Evolutionary conservation across 2,797 vertebrate species (phyloP).

Genomic region (Myotis vivesi): DNA sequence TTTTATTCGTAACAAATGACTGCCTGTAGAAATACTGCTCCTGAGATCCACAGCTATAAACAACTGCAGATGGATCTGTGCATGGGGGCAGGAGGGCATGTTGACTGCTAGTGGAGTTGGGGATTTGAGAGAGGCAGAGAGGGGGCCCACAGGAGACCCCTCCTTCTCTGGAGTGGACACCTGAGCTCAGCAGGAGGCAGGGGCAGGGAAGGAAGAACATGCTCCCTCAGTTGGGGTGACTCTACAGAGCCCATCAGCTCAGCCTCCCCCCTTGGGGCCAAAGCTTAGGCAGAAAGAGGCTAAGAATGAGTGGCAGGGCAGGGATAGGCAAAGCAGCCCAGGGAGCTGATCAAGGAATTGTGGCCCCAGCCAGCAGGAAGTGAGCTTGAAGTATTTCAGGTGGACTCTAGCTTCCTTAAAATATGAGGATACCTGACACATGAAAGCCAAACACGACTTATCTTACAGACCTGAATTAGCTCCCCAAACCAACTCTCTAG

Average conservation of each 20-base stretch:
- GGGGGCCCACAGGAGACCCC: not conserved
- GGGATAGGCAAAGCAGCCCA: not conserved
- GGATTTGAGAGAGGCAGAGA: not conserved
- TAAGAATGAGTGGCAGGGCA: not conserved
- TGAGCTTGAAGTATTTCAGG: not conserved
- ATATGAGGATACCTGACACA: not conserved
- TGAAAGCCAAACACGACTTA: not conserved
- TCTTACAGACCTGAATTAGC: slow-evolving; percentile 16
- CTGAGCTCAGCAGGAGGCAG: not conserved
- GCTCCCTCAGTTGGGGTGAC: not conserved
- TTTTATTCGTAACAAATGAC: slow-evolving; percentile 62
- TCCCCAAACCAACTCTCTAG: slow-evolving; percentile 4
- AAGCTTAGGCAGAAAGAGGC: not conserved
- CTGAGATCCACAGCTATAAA: slow-evolving; percentile 11
- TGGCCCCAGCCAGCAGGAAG: not conserved
- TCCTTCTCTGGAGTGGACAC: not conserved
- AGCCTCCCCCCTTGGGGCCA: not conserved
- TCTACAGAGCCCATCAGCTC: not conserved
- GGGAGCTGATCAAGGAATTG: not conserved
- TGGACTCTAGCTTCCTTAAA: not conserved
- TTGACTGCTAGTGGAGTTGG: not conserved
- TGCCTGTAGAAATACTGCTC: slow-evolving; percentile 31
- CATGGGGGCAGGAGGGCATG: fast-evolving
- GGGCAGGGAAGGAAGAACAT: too few relatives aligned
- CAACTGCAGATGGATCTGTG: slow-evolving; percentile 34